Evolutionary conservation across 1,140 invertebrate genomes (phyloP).

Genomic region (Drosophila bifasciata): DNA sequence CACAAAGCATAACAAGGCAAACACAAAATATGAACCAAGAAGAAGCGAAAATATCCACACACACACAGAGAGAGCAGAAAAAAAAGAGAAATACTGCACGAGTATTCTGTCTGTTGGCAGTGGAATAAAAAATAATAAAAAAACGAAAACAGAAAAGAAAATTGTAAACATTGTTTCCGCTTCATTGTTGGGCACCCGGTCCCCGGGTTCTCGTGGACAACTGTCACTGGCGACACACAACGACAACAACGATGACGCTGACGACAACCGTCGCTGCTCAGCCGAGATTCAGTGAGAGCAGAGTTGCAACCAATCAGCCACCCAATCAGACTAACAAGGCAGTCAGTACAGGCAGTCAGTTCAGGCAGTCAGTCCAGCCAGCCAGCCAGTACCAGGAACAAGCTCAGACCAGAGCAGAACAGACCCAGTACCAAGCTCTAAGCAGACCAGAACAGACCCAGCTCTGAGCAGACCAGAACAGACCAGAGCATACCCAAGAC

Average conservation of each 20-base stretch:
- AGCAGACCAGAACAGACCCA: no score
- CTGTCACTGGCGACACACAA: constrained; percentile 50
- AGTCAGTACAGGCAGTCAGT: no score
- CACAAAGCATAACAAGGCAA: constrained; percentile 81
- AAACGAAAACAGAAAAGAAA: constrained; percentile 41
- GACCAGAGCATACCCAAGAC: no score
- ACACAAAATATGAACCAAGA: constrained; percentile 58
- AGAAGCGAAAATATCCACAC: constrained; percentile 27
- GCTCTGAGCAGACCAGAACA: no score
- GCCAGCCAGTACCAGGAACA: no score
- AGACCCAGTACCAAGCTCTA: no score
- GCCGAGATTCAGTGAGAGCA: constrained; percentile 58
- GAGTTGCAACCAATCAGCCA: constrained; percentile 72
- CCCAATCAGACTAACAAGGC: constrained; percentile 81
- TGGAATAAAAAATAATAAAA: background rate
- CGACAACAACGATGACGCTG: constrained; percentile 54
- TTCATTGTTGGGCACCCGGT: constrained; percentile 68
- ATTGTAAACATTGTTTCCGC: constrained; percentile 81
- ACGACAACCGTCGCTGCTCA: constrained; percentile 56
- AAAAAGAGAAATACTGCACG: constrained; percentile 19
- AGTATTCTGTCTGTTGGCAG: constrained; percentile 39
- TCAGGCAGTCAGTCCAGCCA: no score
- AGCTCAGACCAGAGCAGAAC: no score
- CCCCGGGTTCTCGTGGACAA: constrained; percentile 35
- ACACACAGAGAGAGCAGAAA: constrained; percentile 11